These are phyloP conservation scores for Odontomachus brunneus DNA, from an alignment of 1,140 invertebrate species.

Conservation along the genomic window DNA sequence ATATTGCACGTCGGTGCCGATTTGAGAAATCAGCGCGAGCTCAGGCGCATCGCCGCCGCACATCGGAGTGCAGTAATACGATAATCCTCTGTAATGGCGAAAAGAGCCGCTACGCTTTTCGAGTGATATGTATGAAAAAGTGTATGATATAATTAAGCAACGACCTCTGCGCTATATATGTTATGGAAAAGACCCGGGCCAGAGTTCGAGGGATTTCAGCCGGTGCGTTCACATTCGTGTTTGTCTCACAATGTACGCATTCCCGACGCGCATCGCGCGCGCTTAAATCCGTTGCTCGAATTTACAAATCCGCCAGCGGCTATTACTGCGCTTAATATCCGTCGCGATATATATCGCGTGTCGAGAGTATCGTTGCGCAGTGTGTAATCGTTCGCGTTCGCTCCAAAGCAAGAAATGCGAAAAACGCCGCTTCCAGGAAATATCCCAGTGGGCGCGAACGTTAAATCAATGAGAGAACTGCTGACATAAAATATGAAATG, in stretches of 20 bases:
- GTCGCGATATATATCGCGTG: conserved; percentile 16
- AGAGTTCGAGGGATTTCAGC: conserved; percentile 40
- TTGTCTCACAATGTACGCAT: conserved; percentile 51
- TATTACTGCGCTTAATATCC: conserved; percentile 62
- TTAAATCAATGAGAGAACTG: not conserved
- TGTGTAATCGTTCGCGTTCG: not conserved
- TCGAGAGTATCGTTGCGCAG: not conserved
- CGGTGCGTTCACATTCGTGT: conserved; percentile 10
- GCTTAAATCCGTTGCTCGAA: conserved; percentile 64
- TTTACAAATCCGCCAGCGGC: conserved; percentile 66
- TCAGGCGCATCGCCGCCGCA: not conserved
- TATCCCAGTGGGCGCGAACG: not conserved
- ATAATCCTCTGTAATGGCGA: conserved; percentile 16
- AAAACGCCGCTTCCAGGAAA: not conserved
- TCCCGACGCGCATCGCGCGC: conserved; percentile 24
- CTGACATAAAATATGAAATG: not conserved
- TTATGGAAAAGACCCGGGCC: conserved; percentile 46
- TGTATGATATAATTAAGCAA: conserved; percentile 57
- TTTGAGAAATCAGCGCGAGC: not conserved
- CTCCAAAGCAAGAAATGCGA: not conserved
- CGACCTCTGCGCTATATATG: not conserved
- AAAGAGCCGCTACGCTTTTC: not conserved
- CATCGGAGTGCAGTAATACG: not conserved
- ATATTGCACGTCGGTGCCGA: not conserved
- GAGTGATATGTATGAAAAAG: conserved; percentile 30